phyloP scores from a whole-genome alignment of 2,113 vertebrate species.

The Centropristis striata region DNA sequence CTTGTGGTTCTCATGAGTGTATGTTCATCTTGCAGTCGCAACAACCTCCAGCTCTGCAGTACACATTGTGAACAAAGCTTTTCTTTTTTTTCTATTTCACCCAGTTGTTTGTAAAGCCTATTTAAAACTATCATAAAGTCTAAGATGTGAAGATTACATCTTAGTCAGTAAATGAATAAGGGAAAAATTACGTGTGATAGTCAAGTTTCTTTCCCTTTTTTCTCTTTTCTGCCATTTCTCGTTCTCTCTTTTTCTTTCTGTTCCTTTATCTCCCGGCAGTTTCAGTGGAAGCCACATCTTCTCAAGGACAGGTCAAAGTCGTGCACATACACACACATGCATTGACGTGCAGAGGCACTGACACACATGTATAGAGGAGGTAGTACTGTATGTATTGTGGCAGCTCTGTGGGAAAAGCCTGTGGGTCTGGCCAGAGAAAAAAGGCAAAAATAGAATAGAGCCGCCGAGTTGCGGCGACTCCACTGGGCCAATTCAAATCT shows the following conservation, averaged over 20 bases:
- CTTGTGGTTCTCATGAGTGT: neutral
- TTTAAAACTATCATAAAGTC: neutral
- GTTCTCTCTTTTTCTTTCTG: slow-evolving; percentile 20
- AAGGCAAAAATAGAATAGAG: slow-evolving; percentile 73
- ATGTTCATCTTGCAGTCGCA: neutral
- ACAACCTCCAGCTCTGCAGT: neutral
- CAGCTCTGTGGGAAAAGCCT: slow-evolving; percentile 68
- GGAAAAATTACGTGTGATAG: neutral
- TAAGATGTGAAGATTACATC: neutral
- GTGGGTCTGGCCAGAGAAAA: slow-evolving; percentile 67
- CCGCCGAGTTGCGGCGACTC: slow-evolving; percentile 46
- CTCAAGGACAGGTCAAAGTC: slow-evolving; percentile 79
- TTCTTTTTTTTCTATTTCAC: neutral
- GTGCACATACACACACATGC: neutral
- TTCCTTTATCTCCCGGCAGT: slow-evolving; percentile 43
- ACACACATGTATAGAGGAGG: slow-evolving; percentile 38
- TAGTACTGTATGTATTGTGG: slow-evolving; percentile 58
- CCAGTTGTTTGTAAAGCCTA: neutral
- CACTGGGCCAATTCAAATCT: slow-evolving; percentile 59
- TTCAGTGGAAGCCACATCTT: slow-evolving; percentile 58
- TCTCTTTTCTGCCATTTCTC: slow-evolving; percentile 1
- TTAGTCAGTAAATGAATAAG: neutral
- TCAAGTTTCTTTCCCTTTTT: neutral
- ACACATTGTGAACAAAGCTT: too few relatives aligned
- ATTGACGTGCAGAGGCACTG: neutral